Evolutionary conservation across 2,113 vertebrate species (phyloP).

Genomic region (Anolis carolinensis): DNA sequence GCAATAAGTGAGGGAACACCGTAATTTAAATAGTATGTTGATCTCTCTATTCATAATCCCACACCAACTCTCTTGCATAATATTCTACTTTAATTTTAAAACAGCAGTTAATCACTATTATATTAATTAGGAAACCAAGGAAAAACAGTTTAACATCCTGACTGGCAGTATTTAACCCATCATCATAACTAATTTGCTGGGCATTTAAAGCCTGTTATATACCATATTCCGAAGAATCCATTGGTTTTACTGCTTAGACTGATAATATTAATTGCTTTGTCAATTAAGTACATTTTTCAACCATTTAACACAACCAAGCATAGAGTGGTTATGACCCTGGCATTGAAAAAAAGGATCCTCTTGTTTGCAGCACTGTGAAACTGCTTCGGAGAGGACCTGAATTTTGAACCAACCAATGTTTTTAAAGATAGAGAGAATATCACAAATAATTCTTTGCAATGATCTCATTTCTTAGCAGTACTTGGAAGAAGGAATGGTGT

Average conservation of each 20-base stretch:
- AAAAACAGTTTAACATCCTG: conserved; percentile 35
- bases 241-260: conserved; percentile 33
- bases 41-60: neutral
- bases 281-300: conserved; percentile 22
- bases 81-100: neutral
- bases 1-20: too few relatives aligned
- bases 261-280: conserved; percentile 27
- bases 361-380: neutral
- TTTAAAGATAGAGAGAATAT: too few relatives aligned
- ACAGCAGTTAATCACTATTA: conserved; percentile 23
- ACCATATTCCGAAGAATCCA: conserved; percentile 29
- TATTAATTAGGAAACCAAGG: conserved; percentile 45
- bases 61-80: neutral
- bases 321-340: conserved; percentile 8
- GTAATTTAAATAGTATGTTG: neutral
- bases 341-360: neutral
- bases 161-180: conserved; percentile 19
- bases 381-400: too few relatives aligned
- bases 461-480: too few relatives aligned
- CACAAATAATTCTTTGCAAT: too few relatives aligned
- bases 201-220: conserved; percentile 43
- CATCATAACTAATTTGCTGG: conserved; percentile 35
- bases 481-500: too few relatives aligned
- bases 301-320: conserved; percentile 29
- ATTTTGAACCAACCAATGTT: too few relatives aligned